Evolutionary conservation across 2,113 vertebrate species (phyloP), one percentile per base, ranked within the genome.

Genomic region (Sceloporus undulatus): DNA sequence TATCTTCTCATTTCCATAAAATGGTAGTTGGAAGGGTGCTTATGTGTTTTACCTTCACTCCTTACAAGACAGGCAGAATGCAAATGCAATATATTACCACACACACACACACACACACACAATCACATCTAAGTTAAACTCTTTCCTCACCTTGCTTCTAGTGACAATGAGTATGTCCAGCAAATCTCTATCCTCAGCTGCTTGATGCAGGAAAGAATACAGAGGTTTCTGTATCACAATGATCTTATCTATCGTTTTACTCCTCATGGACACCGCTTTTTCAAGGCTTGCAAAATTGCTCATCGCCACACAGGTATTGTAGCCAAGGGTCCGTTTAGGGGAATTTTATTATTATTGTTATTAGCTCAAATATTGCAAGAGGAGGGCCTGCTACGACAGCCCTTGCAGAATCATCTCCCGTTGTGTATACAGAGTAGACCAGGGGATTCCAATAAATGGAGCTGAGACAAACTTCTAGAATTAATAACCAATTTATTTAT

Each of bases 161-260:
- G 98, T 75, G 96, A 92, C 70, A 97, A 91, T 81, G 13, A 85
- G 2, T 98, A 98, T 90, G 96, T 97, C 81, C 91, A 94, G 85
- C 96, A 97, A 0, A 96, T 98, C 71, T 96, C 92, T 16, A 94
- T 97, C 1, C 96, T 98, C 65, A 96, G 95, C 23, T 0, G 95
- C 87, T 82, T 98, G 80, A 48, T 95, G 23, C 95, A 97, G 84
- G 4, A 96, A 59, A 94, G 97, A 42, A 9, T 96, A 0, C 93
- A 95, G 1, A 88, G 16, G 0, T 96, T 97, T 93, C 97, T 97
- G 0, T 98, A 98, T 93, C 98, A 98, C 90, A 98, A 73, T 3
- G 94, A 98, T 79, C 79, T 97, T 2, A 95, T 98, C 88, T 98
- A 97, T 94, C 89, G 88, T 87, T 89, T 98, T n/a, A 98, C 97